These are phyloP conservation scores for Corvus cornix DNA, from an alignment of 2,113 vertebrate genomes.

Conservation along the genomic window DNA sequence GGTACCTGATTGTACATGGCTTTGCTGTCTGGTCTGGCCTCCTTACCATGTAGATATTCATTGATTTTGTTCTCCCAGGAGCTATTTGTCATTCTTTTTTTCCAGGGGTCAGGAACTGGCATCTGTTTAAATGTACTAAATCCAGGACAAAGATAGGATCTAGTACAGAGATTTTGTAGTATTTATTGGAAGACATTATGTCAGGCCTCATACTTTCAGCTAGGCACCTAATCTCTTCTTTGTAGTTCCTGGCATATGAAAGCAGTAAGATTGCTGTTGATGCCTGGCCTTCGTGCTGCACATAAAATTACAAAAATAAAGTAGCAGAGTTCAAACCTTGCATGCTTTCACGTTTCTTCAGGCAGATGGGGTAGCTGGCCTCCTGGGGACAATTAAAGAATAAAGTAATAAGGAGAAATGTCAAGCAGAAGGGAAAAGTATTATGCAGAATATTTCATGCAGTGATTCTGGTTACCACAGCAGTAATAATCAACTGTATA, in stretches of 20 bases:
- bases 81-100: background rate
- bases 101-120: background rate
- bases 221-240: background rate
- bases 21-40: background rate
- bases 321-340: constrained; percentile 4
- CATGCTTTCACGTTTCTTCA: background rate
- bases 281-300: constrained; percentile 6
- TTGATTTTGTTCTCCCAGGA: background rate
- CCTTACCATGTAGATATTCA: background rate
- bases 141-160: background rate
- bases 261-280: constrained; percentile 1
- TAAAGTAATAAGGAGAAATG: constrained; percentile 58
- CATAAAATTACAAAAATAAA: constrained; percentile 29
- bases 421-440: constrained; percentile 54
- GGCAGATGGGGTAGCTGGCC: constrained; percentile 43
- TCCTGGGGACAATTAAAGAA: constrained; percentile 57
- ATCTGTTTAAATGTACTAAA: background rate
- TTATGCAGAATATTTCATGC: constrained; percentile 13
- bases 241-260: background rate
- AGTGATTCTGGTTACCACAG: background rate
- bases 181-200: background rate
- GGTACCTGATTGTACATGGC: background rate
- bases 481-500: constrained; percentile 39
- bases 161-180: background rate
- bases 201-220: background rate